Base-by-base conservation (phyloP, 2,113 vertebrate genomes). In the Otocyon megalotis region DNA sequence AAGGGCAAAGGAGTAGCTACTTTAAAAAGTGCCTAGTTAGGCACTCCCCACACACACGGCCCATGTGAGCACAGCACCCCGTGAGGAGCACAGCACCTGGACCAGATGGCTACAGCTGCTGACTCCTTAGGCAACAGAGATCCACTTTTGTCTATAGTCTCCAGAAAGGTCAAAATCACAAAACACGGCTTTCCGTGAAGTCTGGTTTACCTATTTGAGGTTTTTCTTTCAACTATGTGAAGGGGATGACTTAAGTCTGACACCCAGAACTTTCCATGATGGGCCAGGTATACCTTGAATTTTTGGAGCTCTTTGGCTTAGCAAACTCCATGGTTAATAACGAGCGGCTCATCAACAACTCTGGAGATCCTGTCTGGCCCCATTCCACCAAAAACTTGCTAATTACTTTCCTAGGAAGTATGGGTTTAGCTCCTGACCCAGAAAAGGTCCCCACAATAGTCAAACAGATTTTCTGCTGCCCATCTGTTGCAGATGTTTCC, bases 321-420 rank as follows among this genome's bases (percentile, higher is more conserved):
- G 58, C 60, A 89, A 88, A 74, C 69, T 76, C 69, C 71, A 74
- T 88, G 77, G 22, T 65, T 89, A 92, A 43, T 37, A 90, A 56
- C 26, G 62, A 99, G 99, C 91, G 99, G 98, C 69, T 99, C 99
- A 79, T 99, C 98, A 82, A 99, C 99, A 81, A 93, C 98, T 97
- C 98, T 98, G 15, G 99, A 99, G 97, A 99, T 99, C 99, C 99
- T 99, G 96, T 99, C 98, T 20, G 99, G 99, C 65, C 99, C 99
- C 35, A 99, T 97, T 22, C 99, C 99, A 97, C 98, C 82, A 98
- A 99, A 97, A 99, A 99, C 96, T 99, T 98, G 71, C 98, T 98
- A 0, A 93, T 98, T 74, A 98, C 97, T 95, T 99, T 99, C 56
- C 98, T 97, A 76, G 98, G 98, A 83, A 98, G 99, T 17, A 99